Conservation (phyloP, 1,140 invertebrate species). For the Cyphomyrmex costatus region DNA sequence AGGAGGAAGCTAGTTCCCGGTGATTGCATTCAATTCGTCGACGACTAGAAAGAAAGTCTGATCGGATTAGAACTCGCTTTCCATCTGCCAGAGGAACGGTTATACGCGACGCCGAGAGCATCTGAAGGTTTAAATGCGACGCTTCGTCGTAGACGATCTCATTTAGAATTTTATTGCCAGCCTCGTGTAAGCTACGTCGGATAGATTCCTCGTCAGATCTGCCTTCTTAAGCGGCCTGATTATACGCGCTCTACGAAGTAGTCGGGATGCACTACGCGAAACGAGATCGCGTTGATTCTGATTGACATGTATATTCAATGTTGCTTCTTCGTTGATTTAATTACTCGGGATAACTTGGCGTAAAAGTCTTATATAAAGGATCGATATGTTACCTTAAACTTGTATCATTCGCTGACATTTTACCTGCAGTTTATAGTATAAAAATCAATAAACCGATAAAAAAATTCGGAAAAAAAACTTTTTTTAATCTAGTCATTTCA, state of each 20-base stretch:
- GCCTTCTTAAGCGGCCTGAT: slow-evolving; percentile 19
- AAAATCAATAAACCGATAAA: slow-evolving; percentile 26
- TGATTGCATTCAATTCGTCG: slow-evolving; percentile 70
- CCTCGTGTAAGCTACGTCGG: slow-evolving; percentile 26
- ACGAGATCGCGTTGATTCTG: slow-evolving; percentile 23
- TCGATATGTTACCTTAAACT: slow-evolving; percentile 25
- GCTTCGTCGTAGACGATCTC: slow-evolving; percentile 32
- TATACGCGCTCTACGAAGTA: background rate
- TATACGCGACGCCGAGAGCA: slow-evolving; percentile 26
- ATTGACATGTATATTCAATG: slow-evolving; percentile 27
- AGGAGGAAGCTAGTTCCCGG: slow-evolving; percentile 54
- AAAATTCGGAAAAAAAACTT: background rate
- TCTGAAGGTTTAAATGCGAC: slow-evolving; percentile 41
- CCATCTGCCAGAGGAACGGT: slow-evolving; percentile 53
- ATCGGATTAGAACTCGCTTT: slow-evolving; percentile 66
- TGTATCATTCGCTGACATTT: background rate
- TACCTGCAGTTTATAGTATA: background rate
- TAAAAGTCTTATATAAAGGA: background rate
- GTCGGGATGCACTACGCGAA: background rate
- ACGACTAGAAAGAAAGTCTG: slow-evolving; percentile 61
- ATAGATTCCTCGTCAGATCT: slow-evolving; percentile 31
- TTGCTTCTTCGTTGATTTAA: slow-evolving; percentile 20
- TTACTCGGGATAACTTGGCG: background rate
- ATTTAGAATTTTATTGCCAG: slow-evolving; percentile 61
- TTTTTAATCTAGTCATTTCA: background rate